These are phyloP conservation scores for Chelonus insularis DNA, from an alignment of 1,140 invertebrate species.

Conservation along the genomic window DNA sequence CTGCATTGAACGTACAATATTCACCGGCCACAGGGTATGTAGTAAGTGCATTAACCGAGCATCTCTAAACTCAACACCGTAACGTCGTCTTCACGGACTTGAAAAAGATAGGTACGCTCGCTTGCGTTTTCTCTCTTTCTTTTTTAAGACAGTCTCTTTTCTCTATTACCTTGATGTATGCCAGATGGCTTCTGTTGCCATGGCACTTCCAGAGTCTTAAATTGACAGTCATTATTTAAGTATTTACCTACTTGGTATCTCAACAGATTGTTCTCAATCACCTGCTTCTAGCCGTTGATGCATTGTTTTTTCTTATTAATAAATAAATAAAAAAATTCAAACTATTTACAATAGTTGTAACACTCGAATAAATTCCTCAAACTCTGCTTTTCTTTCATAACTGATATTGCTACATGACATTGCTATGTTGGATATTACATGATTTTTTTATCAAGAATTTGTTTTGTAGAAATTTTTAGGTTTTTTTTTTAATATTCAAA, in stretches of 20 bases:
- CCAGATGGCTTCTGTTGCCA: slow-evolving; percentile 22
- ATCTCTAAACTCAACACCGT: slow-evolving; percentile 49
- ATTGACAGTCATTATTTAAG: slow-evolving; percentile 1
- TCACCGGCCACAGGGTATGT: slow-evolving; percentile 41
- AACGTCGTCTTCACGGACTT: slow-evolving; percentile 42
- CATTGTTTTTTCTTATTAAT: no score
- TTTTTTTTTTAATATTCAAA: no score
- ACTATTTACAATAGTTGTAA: no score
- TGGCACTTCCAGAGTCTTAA: background rate
- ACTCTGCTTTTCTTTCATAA: no score
- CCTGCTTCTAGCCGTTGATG: no score
- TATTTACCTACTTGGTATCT: background rate
- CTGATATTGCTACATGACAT: no score
- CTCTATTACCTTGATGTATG: background rate
- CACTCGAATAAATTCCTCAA: no score
- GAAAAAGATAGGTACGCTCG: slow-evolving; percentile 31
- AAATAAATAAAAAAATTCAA: no score
- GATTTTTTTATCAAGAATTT: no score
- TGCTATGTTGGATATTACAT: no score
- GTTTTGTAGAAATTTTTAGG: no score
- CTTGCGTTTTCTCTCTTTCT: slow-evolving; percentile 18
- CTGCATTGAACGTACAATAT: slow-evolving; percentile 31
- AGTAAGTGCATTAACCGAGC: slow-evolving; percentile 58
- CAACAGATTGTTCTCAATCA: background rate
- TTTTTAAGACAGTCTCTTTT: slow-evolving; percentile 9